These are phyloP conservation scores for Stegodyphus dumicola DNA, from an alignment of 1,140 invertebrate species.

Conservation along the genomic window DNA sequence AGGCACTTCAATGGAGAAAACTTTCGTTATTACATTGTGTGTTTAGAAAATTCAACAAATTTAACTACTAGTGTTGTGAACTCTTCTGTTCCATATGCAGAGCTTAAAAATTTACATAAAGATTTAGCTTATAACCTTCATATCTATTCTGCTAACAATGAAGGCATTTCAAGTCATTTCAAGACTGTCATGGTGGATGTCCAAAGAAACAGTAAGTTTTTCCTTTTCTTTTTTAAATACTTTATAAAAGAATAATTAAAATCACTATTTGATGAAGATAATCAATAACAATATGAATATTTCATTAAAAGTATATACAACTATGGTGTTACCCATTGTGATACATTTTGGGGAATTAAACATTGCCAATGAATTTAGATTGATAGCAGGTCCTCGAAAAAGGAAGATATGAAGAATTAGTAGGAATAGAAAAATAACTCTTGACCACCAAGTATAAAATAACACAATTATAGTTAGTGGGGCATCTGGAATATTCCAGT, in stretches of 20 bases:
- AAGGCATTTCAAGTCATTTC: slow-evolving; percentile 42
- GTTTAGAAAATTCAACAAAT: not conserved
- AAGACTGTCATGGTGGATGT: slow-evolving; percentile 35
- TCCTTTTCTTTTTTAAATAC: not conserved
- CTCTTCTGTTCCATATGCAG: not conserved
- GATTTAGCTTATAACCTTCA: slow-evolving; percentile 38
- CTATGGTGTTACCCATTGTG: too few species aligned
- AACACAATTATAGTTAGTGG: too few species aligned
- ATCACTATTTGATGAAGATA: too few species aligned
- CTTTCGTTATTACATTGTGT: slow-evolving; percentile 40
- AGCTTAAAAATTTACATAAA: slow-evolving; percentile 34
- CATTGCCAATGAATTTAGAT: too few species aligned
- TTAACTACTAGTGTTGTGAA: slow-evolving; percentile 14
- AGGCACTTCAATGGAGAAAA: slow-evolving; percentile 42
- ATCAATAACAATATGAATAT: too few species aligned
- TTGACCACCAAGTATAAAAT: too few species aligned
- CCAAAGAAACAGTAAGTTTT: slow-evolving; percentile 46
- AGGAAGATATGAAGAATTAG: too few species aligned
- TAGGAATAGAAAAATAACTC: too few species aligned
- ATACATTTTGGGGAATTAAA: too few species aligned
- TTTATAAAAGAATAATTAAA: not conserved
- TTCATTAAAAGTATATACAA: too few species aligned
- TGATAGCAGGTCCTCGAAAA: too few species aligned
- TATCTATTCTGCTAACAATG: slow-evolving; percentile 50
- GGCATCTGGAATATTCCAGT: too few species aligned